Conservation (phyloP, 2,888 invertebrate species). For the Rhabditoides inermis region DNA sequence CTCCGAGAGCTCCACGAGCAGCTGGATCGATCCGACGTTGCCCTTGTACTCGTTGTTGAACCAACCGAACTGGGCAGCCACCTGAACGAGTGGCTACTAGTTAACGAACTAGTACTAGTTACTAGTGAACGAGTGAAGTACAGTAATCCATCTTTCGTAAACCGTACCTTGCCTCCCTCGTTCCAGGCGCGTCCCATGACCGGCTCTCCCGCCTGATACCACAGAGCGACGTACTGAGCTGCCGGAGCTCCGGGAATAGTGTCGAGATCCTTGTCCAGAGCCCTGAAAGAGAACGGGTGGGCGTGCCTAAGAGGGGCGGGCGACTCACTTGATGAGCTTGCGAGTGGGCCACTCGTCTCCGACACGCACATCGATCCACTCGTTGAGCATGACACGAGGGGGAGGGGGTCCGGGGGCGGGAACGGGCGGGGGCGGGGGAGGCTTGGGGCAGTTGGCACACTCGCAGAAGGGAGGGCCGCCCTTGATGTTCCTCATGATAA, state of each 20-base stretch:
- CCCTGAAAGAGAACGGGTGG: slow-evolving; percentile 6
- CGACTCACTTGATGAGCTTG: slow-evolving; percentile 15
- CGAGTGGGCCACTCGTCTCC: slow-evolving; percentile 29
- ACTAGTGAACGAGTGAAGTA: no score
- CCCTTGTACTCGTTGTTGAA: slow-evolving; percentile 24
- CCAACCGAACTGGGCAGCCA: slow-evolving; percentile 28
- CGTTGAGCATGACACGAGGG: slow-evolving; percentile 20
- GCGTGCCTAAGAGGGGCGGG: slow-evolving; percentile 15
- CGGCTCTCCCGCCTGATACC: slow-evolving; percentile 35
- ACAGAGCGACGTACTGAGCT: slow-evolving; percentile 47
- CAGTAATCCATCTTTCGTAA: not conserved
- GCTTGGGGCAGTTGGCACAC: slow-evolving; percentile 11
- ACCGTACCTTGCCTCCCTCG: slow-evolving; percentile 20
- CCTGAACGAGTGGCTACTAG: not conserved
- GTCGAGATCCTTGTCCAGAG: slow-evolving; percentile 35
- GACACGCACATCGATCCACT: slow-evolving; percentile 34
- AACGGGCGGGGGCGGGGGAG: slow-evolving; percentile 9
- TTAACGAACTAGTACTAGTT: not conserved
- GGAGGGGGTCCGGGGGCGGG: slow-evolving; percentile 17
- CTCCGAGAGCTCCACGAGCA: slow-evolving; percentile 24
- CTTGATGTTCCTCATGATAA: slow-evolving; percentile 19
- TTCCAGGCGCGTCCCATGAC: slow-evolving; percentile 29
- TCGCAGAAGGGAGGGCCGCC: slow-evolving; percentile 26
- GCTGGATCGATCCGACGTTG: slow-evolving; percentile 36
- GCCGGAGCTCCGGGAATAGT: slow-evolving; percentile 38